Conservation (phyloP, 2,113 vertebrate genomes). For the Phalacrocorax aristotelis region DNA sequence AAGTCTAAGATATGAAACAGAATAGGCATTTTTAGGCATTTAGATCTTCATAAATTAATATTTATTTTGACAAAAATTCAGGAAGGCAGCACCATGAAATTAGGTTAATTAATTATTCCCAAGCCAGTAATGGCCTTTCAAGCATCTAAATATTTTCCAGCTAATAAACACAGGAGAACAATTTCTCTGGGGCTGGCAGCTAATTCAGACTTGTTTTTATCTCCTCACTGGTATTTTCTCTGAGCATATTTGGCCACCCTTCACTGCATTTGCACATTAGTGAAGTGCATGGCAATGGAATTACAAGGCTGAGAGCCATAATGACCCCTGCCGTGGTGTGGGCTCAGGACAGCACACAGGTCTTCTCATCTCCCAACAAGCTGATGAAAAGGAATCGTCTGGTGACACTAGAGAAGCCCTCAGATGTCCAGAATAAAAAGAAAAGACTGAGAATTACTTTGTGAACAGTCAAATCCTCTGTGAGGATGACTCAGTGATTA, state of each 20-base stretch:
- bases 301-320: neutral
- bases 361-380: neutral
- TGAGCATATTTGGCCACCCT: neutral
- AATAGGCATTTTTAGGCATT: neutral
- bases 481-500: neutral
- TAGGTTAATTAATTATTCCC: conserved; percentile 4
- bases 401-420: neutral
- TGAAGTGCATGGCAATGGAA: neutral
- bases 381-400: neutral
- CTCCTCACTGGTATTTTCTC: neutral
- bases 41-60: neutral
- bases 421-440: neutral
- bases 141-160: neutral
- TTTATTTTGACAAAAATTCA: neutral
- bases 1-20: neutral
- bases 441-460: neutral
- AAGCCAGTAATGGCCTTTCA: neutral
- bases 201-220: neutral
- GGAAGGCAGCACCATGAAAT: neutral
- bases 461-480: neutral
- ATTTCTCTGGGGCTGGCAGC: neutral
- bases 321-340: neutral
- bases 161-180: neutral
- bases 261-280: neutral
- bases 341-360: neutral